Evolutionary conservation across 2,888 invertebrate species (phyloP).

Genomic region (Stenchaetothrips biformis): DNA sequence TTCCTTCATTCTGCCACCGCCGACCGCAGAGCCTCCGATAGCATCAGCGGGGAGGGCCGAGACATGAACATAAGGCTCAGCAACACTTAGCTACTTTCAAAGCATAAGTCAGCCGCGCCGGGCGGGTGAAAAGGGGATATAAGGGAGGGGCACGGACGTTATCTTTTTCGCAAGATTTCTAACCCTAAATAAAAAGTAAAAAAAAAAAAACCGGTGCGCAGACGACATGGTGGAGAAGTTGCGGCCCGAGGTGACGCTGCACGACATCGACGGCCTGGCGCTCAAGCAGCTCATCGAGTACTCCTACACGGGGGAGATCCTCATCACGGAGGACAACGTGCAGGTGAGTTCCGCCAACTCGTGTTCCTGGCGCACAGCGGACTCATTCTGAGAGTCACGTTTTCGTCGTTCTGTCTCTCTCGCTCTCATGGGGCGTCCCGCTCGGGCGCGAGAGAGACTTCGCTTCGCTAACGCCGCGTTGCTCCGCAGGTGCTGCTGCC

Average conservation of each 20-base stretch:
- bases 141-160: too few species aligned
- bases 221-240: conserved; percentile 58
- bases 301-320: conserved; percentile 68
- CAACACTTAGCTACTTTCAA: too few species aligned
- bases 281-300: conserved; percentile 66
- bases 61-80: too few species aligned
- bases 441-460: neutral
- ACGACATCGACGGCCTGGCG: conserved; percentile 59
- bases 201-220: conserved; percentile 38
- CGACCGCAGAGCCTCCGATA: too few species aligned
- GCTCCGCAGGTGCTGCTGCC: conserved; percentile 55
- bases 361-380: neutral
- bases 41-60: too few species aligned
- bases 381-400: neutral
- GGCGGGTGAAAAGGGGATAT: too few species aligned
- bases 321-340: conserved; percentile 64
- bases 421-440: too few species aligned
- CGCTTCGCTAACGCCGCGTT: neutral
- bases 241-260: conserved; percentile 52
- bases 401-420: neutral
- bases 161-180: too few species aligned
- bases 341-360: conserved; percentile 46
- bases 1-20: too few species aligned
- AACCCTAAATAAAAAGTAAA: neutral
- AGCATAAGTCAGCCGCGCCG: too few species aligned